Evolutionary conservation across 2,888 invertebrate species (phyloP), one percentile per base, ranked within the genome.

Genomic region (Hirtodrosophila duncani): DNA sequence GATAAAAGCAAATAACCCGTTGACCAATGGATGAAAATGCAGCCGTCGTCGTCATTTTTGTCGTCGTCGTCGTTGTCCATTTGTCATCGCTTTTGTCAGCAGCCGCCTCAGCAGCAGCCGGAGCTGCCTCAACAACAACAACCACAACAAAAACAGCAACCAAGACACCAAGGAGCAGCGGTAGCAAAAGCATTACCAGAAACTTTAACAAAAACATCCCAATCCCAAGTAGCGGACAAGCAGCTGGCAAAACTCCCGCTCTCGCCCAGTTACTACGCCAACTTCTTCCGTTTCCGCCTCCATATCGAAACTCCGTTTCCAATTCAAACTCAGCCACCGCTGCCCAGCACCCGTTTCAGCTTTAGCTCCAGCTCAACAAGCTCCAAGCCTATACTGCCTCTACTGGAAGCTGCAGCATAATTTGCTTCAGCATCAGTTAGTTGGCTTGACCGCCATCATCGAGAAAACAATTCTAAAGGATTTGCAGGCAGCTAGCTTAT

Each of bases 21-120:
- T 75, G 74, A 81, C 82, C 83, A 82, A 82, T 83, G 82, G 83
- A 82, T 83, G 82, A 82, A 81, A 81, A 82, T 82, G 82, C 82
- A 75, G 82, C 68, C 72, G 70, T 83, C 81, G 82, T 68, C 72
- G 80, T 78, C 72, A 75, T 78, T 58, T 57, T 48, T 57, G 39
- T 56, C 62, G 60, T 72, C 79, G 75, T 64, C 78, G 81, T 72
- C 75, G 81, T 81, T 75, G 80, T 67, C 77, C 75, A 81, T 81
- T 75, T 82, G 66, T 80, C 83, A 82, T 78, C 75, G 69, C 62
- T 75, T 55, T 67, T 79, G 67, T 69, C 77, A 64, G 57, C 51
- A 46, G 38, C 51, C 63, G 39, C 42, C 43, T 33, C 60, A 62
- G 38, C 51, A 53, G 27, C 46, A 59, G 26, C 42, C 39, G 18